These are phyloP conservation scores for Baryphthengus martii DNA, from an alignment of 2,113 vertebrate species.

Conservation along the genomic window DNA sequence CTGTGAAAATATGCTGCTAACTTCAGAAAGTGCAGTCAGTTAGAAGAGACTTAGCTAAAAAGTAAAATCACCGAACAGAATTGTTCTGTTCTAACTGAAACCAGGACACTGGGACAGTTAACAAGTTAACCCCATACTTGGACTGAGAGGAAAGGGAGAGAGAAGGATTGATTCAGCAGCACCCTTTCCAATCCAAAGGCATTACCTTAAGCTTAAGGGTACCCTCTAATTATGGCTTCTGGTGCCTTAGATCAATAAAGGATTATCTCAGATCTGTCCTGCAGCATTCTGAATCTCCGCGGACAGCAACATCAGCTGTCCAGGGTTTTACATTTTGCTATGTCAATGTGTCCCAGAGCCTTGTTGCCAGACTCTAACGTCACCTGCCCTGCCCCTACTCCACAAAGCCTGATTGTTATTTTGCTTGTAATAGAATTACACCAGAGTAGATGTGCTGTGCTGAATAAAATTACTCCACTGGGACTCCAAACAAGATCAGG, in stretches of 20 bases:
- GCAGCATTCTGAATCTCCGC: not conserved
- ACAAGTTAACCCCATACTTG: not conserved
- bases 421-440: not conserved
- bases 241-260: not conserved
- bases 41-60: no score
- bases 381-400: not conserved
- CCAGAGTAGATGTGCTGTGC: not conserved
- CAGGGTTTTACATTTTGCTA: not conserved
- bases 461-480: not conserved
- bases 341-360: not conserved
- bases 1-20: no score
- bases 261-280: not conserved
- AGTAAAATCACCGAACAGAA: no score
- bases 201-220: not conserved
- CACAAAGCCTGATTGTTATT: not conserved
- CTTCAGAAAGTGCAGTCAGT: no score
- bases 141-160: not conserved
- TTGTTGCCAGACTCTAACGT: accelerated
- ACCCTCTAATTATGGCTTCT: not conserved
- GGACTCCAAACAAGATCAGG: not conserved
- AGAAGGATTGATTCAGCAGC: not conserved
- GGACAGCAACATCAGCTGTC: not conserved
- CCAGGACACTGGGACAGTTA: not conserved
- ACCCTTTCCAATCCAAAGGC: not conserved
- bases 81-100: no score